These are phyloP conservation scores for Tragelaphus eurycerus DNA, from an alignment of 2,797 vertebrate genomes.

Conservation along the genomic window DNA sequence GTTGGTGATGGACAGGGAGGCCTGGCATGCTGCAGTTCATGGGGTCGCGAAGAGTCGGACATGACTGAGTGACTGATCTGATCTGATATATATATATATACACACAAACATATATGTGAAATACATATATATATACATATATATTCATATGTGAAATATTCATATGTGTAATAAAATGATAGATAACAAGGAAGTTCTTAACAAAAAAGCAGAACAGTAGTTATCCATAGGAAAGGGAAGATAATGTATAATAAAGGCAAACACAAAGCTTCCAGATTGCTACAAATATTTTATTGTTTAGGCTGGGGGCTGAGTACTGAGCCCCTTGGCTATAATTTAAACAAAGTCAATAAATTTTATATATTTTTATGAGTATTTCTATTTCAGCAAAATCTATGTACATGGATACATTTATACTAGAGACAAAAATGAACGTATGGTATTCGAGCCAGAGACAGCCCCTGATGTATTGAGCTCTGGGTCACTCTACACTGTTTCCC, in stretches of 20 bases:
- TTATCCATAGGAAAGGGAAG: not conserved
- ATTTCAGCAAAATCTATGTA: not conserved
- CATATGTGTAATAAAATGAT: not conserved
- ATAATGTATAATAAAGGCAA: not conserved
- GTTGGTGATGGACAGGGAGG: no score
- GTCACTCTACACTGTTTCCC: no score
- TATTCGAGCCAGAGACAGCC: not conserved
- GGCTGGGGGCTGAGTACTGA: not conserved
- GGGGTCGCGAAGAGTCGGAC: no score
- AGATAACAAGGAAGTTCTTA: not conserved
- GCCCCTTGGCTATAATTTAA: not conserved
- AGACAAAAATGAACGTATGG: not conserved
- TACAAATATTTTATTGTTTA: not conserved
- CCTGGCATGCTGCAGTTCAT: no score
- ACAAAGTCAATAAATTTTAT: not conserved
- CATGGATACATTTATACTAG: not conserved
- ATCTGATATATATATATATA: not conserved
- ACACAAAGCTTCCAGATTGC: not conserved
- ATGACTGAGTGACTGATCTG: no score
- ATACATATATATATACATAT: not conserved
- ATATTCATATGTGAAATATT: not conserved
- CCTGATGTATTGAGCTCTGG: not conserved
- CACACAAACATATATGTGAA: not conserved
- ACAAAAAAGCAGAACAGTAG: not conserved
- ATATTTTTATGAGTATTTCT: not conserved